Base-by-base conservation (phyloP, 2,113 vertebrate genomes). In the Galemys pyrenaicus region DNA sequence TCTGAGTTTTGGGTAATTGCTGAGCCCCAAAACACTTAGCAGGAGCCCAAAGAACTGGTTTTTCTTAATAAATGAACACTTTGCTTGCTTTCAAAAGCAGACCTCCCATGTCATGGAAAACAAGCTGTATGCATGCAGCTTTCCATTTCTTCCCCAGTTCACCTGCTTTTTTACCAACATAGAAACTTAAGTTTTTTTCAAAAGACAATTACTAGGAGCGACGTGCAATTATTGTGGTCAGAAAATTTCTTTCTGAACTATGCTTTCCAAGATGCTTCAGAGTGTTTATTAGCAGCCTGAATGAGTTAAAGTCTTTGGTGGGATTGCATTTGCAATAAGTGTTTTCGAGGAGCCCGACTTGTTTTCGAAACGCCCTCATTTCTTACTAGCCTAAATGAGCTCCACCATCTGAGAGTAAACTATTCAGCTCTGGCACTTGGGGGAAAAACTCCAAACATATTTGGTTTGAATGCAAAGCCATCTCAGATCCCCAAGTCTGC, bases 31-130 rank as follows among this genome's bases (percentile, higher is more conserved):
- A 97, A 95, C 96, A 97, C 93, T 96, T 96, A 96, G 94, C 92
- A 86, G 95, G 96, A 92, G 92, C 92, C 96, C 91, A 95, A 95
- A 97, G 96, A 96, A 96, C 86, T 92, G 49, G 19, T 90, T 96
- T 97, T 94, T 56, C 89, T 95, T 94, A 92, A 95, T 92, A 97
- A 97, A 94, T 94, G 94, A 96, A 94, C 30, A 83, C 95, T 96
- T 96, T 95, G 91, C 93, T 96, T 95, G 96, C 94, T 96, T 97
- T 97, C 95, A 96, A 96, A 96, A 96, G 95, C 96, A 96, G 94
- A 97, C 96, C 94, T 97, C 97, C 95, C 94, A 77, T 94, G 94
- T 83, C 94, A 96, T 67, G 46, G 94, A 87, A 96, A 97, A 95
- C 92, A 96, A 94, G 96, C 97, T 93, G 94, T 54, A 64, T 26